Evolutionary conservation across 1,140 invertebrate species (phyloP).

Genomic region (Pseudomyrmex concolor): DNA sequence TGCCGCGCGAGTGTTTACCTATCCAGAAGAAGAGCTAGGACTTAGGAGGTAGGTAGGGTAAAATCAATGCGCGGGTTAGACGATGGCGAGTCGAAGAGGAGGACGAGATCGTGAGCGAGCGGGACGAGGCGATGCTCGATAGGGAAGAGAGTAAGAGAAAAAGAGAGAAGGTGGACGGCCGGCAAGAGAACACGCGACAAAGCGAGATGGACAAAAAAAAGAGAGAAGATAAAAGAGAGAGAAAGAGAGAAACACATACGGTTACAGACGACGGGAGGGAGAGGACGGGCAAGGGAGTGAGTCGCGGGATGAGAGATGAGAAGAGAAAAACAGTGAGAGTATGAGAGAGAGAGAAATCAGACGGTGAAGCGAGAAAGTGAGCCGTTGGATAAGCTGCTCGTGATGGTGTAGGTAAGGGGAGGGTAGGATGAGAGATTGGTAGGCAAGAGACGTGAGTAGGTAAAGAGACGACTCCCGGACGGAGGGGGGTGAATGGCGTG

Average conservation of each 20-base stretch:
- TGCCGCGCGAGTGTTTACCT: conserved; percentile 55
- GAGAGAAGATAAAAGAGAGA: not conserved
- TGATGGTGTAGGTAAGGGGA: conserved; percentile 32
- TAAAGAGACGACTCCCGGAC: not conserved
- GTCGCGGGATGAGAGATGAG: conserved; percentile 37
- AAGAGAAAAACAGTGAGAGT: conserved; percentile 38
- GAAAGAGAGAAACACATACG: conserved; percentile 27
- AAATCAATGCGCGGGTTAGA: conserved; percentile 67
- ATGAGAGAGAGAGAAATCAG: not conserved
- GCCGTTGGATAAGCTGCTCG: conserved; percentile 39
- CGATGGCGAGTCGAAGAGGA: conserved; percentile 9
- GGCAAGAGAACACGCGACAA: conserved; percentile 32
- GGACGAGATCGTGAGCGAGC: conserved; percentile 28
- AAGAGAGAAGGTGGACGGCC: conserved; percentile 19
- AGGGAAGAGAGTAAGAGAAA: not conserved
- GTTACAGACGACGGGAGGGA: conserved; percentile 18
- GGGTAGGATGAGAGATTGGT: conserved; percentile 35
- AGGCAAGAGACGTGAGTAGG: conserved; percentile 4
- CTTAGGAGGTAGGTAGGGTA: conserved; percentile 51
- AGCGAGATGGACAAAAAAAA: conserved; percentile 12
- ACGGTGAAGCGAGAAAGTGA: conserved; percentile 46
- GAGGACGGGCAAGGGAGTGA: conserved; percentile 42
- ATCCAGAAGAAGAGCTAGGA: conserved; percentile 39
- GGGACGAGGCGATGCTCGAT: conserved; percentile 13
- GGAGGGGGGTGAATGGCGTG: conserved; percentile 9